Evolutionary conservation across 2,113 vertebrate species (phyloP), one percentile per base, ranked within the genome.

Genomic region (Bucco capensis): DNA sequence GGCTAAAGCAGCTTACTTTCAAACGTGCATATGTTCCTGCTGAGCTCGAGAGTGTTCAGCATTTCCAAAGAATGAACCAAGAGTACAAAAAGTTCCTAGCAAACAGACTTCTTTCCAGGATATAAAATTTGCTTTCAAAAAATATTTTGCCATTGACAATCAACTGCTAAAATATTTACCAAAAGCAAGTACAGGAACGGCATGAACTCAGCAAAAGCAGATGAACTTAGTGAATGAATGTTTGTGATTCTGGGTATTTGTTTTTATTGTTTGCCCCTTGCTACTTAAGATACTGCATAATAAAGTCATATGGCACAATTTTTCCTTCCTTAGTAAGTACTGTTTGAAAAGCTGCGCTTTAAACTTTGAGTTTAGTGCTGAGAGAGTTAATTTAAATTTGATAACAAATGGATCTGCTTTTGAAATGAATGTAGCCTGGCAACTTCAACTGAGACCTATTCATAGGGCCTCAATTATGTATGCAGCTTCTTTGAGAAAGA

Each of bases 351-450:
- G 73, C 81, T 5, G 7, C 4, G 5, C 74, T 95, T 83, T 69
- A 83, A 94, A 94, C 81, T 67, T 79, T 17, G 23, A 69, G 70
- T 90, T 95, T 90, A 95, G 96, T 88, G 86, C 93, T 0, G 65
- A 97, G 89, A 97, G 97, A 96, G 97, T 97, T 97, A 97, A 98
- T 97, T 97, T 97, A 97, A 97, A 98, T 97, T 96, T 98, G 96
- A 96, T 97, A 97, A 97, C 90, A 97, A 97, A 97, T 92, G 94
- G 89, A 88, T 96, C 92, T 95, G 96, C 96, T 97, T 96, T 96
- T 96, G 95, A 97, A 97, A 97, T 38, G 93, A 96, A 97, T 96
- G 97, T 96, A 97, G 95, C 97, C 96, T 96, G 97, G 97, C 97
- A 98, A 97, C 97, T 97, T 98, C 96, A 94, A 86, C 95, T 86